Evolutionary conservation across 2,113 vertebrate species (phyloP).

Genomic region (Pachypanchax playfairii): DNA sequence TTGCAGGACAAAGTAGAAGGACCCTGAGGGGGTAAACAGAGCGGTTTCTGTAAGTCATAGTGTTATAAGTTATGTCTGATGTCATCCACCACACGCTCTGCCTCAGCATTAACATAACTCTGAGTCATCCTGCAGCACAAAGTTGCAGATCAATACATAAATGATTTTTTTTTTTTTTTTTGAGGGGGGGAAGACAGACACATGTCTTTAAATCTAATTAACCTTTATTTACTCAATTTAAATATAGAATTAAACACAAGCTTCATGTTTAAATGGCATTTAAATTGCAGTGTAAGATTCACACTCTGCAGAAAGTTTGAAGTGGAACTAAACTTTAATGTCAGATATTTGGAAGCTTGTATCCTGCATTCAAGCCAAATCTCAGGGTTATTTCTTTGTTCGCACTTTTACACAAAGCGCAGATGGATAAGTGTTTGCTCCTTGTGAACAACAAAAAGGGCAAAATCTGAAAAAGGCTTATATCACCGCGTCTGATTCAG

Average conservation of each 20-base stretch:
- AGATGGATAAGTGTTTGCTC: slow-evolving; percentile 51
- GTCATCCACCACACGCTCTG: slow-evolving; percentile 20
- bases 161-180: slow-evolving; percentile 5
- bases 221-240: neutral
- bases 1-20: slow-evolving; percentile 32
- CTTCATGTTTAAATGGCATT: neutral
- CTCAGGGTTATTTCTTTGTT: slow-evolving; percentile 71
- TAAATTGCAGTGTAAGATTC: neutral
- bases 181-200: slow-evolving; percentile 1
- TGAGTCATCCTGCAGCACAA: slow-evolving; percentile 54
- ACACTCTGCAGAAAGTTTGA: slow-evolving; percentile 18
- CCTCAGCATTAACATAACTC: slow-evolving; percentile 27
- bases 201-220: neutral
- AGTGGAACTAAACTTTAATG: slow-evolving; percentile 31
- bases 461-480: slow-evolving; percentile 53
- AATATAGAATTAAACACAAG: neutral
- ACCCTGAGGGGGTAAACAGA: slow-evolving; percentile 11
- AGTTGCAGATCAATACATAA: slow-evolving; percentile 27
- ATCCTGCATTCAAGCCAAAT: slow-evolving; percentile 33
- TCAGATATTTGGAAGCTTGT: slow-evolving; percentile 34
- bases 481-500: slow-evolving; percentile 53
- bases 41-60: slow-evolving; percentile 17
- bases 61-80: slow-evolving; percentile 20
- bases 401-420: slow-evolving; percentile 52
- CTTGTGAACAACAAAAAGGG: slow-evolving; percentile 50